phyloP scores from a whole-genome alignment of 2,797 vertebrate genomes.

The Phyllotis vaccarum region DNA sequence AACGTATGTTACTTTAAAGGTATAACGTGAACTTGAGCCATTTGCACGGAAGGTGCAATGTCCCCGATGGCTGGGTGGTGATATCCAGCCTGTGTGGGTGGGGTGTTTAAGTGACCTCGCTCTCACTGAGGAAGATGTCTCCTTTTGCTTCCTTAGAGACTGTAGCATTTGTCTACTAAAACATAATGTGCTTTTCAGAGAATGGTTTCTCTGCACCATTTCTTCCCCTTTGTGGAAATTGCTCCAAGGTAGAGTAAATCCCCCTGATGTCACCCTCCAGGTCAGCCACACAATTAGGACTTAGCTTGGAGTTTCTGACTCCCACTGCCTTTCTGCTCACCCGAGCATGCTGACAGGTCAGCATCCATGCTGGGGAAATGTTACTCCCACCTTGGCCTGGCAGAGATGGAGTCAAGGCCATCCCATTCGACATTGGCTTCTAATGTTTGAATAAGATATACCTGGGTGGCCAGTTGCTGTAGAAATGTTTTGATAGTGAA shows the following conservation, averaged over 20 bases:
- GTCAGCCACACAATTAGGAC: slow-evolving; percentile 44
- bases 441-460: background rate
- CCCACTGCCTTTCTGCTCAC: slow-evolving; percentile 40
- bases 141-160: background rate
- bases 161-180: slow-evolving; percentile 22
- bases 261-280: slow-evolving; percentile 30
- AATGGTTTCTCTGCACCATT: slow-evolving; percentile 24
- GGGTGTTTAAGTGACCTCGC: background rate
- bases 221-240: slow-evolving; percentile 44
- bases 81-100: background rate
- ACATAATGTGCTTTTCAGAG: slow-evolving; percentile 49
- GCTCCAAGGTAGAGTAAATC: background rate
- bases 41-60: slow-evolving; percentile 61
- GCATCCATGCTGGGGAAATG: accelerated
- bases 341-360: background rate
- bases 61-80: slow-evolving; percentile 54
- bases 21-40: slow-evolving; percentile 71
- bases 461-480: background rate
- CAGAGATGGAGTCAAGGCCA: background rate
- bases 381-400: slow-evolving; percentile 25
- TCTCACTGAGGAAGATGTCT: background rate
- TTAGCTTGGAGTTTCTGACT: slow-evolving; percentile 22
- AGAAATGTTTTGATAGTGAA: background rate
- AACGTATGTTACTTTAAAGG: slow-evolving; percentile 79
- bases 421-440: slow-evolving; percentile 3